Percentiles rank a stretch among this genome's conserved stretches.
Evolutionary conservation across 2,797 vertebrate genomes (phyloP).

Genomic region (Dipus sagitta): DNA sequence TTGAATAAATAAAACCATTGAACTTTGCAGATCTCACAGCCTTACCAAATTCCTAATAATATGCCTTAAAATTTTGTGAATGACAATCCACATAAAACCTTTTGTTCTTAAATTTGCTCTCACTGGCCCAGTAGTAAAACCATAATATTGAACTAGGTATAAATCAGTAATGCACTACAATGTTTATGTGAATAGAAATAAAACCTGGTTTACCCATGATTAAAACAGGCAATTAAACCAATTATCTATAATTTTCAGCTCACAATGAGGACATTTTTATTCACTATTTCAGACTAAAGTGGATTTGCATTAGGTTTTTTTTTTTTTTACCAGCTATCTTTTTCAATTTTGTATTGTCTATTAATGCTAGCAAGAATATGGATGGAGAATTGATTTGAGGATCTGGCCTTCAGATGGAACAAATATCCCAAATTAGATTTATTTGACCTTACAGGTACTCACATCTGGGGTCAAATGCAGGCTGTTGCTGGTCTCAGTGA

Average conservation of each 20-base stretch:
- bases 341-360: neutral
- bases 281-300: conserved; percentile 36
- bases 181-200: neutral
- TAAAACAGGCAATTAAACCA: conserved; percentile 13
- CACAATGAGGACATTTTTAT: conserved; percentile 36
- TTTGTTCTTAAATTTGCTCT: neutral
- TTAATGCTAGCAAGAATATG: neutral
- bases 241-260: conserved; percentile 3
- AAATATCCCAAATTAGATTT: conserved; percentile 27
- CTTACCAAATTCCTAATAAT: conserved; percentile 19
- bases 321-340: neutral
- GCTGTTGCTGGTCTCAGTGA: neutral
- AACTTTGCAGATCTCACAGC: neutral
- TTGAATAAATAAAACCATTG: neutral
- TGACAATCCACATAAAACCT: neutral
- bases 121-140: neutral
- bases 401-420: conserved; percentile 36
- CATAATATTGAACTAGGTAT: neutral
- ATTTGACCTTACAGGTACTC: conserved; percentile 32
- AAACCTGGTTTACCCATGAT: neutral
- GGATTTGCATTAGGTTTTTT: neutral
- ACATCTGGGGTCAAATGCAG: neutral
- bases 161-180: neutral
- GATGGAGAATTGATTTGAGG: neutral
- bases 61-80: conserved; percentile 9